Conservation (phyloP, 2,113 vertebrate genomes). For the Poicephalus meyeri region DNA sequence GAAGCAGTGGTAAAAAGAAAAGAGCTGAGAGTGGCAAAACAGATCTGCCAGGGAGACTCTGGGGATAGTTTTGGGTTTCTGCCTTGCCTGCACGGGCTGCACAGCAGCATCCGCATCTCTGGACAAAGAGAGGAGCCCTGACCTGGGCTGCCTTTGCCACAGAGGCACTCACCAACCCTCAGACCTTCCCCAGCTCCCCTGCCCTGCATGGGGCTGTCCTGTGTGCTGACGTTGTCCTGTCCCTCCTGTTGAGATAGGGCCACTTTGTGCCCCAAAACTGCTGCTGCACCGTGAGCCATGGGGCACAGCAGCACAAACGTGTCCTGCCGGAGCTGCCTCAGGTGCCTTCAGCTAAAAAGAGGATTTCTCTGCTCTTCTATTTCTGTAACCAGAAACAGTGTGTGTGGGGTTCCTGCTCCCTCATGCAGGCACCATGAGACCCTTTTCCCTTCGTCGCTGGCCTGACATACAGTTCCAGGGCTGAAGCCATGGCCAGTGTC, state of each 20-base stretch:
- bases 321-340: background rate
- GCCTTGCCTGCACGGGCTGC: background rate
- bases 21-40: background rate
- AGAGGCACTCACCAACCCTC: accelerated
- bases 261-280: background rate
- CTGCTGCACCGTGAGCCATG: accelerated
- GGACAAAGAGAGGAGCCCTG: background rate
- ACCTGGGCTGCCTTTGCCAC: background rate
- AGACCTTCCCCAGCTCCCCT: background rate
- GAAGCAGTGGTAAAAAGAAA: background rate
- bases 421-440: background rate
- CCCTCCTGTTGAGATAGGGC: background rate
- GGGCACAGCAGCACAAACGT: background rate
- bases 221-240: background rate
- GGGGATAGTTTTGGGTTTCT: background rate
- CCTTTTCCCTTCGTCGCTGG: background rate
- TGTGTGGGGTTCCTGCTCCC: background rate
- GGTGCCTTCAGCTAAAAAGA: background rate
- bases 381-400: background rate
- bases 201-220: accelerated
- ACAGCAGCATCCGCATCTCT: background rate
- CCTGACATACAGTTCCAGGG: background rate
- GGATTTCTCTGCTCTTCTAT: background rate
- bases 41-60: background rate
- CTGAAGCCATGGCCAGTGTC: background rate